Base-by-base conservation (phyloP, 2,888 invertebrate species). In the Aleiodes leptofemur region DNA sequence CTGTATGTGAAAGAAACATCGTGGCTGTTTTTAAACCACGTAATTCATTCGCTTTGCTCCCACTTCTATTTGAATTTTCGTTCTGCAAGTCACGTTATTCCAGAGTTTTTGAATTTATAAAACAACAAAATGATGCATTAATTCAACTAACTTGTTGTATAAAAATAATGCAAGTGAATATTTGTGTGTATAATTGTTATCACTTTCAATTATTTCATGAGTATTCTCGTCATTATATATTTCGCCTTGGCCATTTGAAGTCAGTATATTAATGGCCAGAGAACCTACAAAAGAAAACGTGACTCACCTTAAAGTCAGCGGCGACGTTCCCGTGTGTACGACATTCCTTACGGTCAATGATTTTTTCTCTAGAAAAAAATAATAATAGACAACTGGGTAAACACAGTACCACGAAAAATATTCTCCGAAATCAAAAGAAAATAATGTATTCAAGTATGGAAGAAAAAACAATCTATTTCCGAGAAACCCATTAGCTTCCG, bases 281-380 rank as follows among this genome's bases (percentile, higher is more conserved):
- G 34, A 3, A 59, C 59, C 59, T 34, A 14, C 34, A 8, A 23
- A 57, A 57, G 31, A 61, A 61, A 38, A 13, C 38, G 16, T 61
- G 61, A 61, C 61, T 61, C 61, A 61, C 34, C 34, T 8, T 29
- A 56, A 56, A 56, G 16, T 59, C 43, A 43, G 9, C 4, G 9
- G 8, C 8, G 43, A 64, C 55, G 51, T 61, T 72, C 34, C 56
- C 53, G 50, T 69, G 68, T 75, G 71, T 56, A 50, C 5, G 38
- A 9, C 51, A 23, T 53, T 71, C 61, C 61, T 61, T 14, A 61
- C 14, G 61, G 61, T 61, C 61, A 61, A 38, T 38, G 38, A 61
- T 61, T 61, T 61, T 61, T 38, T 14, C 34, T 34, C 34, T 34
- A 34, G 6, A 34, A 34, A 34, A 34, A 5, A 29, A 48, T 5